Conservation (phyloP, 2,797 vertebrate species). For the Crossoptilon crossoptilon region DNA sequence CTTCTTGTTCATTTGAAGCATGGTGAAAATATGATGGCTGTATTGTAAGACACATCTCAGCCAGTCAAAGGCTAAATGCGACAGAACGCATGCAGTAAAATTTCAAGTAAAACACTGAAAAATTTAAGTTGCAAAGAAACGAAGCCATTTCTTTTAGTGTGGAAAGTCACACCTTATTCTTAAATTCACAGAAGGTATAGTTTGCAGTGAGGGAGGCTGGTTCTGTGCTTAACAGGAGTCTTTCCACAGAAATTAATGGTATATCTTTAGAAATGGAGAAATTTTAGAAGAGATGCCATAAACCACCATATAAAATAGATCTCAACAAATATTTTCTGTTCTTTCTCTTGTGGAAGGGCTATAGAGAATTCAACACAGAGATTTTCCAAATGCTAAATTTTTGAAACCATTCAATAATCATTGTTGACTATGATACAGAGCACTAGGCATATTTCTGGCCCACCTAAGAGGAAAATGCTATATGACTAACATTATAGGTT, state of each 20-base stretch:
- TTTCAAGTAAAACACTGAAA: not conserved
- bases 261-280: not conserved
- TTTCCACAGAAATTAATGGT: not conserved
- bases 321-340: not conserved
- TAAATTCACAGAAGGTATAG: not conserved
- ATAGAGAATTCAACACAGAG: not conserved
- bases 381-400: not conserved
- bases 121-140: not conserved
- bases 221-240: not conserved
- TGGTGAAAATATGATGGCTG: not conserved
- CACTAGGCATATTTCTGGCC: not conserved
- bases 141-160: not conserved
- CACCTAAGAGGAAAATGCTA: not conserved
- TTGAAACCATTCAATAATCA: not conserved
- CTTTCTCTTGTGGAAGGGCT: not conserved
- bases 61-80: not conserved
- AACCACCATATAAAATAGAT: not conserved
- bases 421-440: not conserved
- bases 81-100: not conserved
- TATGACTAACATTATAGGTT: constrained; percentile 5
- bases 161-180: not conserved
- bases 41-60: not conserved
- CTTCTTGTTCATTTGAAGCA: not conserved
- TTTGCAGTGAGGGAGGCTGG: not conserved
- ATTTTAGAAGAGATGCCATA: not conserved